Evolutionary conservation across 2,888 invertebrate species (phyloP).

Genomic region (Coelinius sp.): DNA sequence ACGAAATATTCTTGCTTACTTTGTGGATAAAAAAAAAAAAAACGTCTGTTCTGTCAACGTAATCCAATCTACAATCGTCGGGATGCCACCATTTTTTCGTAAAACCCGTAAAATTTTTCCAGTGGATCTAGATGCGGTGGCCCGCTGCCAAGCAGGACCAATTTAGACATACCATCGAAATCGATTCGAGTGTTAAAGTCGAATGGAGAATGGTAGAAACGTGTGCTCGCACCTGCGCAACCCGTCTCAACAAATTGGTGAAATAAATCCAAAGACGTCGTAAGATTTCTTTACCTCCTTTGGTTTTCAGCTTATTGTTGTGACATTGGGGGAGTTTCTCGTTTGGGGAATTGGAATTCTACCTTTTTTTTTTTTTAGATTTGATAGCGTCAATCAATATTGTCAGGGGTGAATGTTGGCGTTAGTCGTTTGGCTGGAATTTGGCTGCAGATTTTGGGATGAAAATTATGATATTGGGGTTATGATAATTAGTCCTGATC

Average conservation of each 20-base stretch:
- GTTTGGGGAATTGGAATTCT: neutral
- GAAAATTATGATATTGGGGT: neutral
- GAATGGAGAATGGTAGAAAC: slow-evolving; percentile 46
- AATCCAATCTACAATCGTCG: slow-evolving; percentile 10
- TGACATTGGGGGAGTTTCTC: slow-evolving; percentile 24
- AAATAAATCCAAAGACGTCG: slow-evolving; percentile 53
- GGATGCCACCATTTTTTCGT: slow-evolving; percentile 8
- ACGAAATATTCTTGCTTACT: neutral
- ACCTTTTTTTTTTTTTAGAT: slow-evolving; percentile 29
- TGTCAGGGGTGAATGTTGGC: neutral
- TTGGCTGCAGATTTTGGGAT: neutral
- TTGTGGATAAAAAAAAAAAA: neutral
- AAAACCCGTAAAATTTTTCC: slow-evolving; percentile 25
- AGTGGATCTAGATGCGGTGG: slow-evolving; percentile 57
- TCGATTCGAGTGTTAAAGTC: slow-evolving; percentile 51
- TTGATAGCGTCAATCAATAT: too few relatives aligned
- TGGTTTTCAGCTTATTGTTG: slow-evolving; percentile 31
- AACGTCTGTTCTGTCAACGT: neutral
- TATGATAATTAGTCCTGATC: neutral
- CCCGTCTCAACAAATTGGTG: slow-evolving; percentile 60
- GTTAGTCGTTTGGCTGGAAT: neutral
- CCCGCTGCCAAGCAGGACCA: slow-evolving; percentile 53
- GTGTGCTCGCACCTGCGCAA: slow-evolving; percentile 52
- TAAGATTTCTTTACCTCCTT: slow-evolving; percentile 34
- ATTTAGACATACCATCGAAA: slow-evolving; percentile 63